Base-by-base conservation (phyloP, 2,797 vertebrate genomes). In the Astyanax mexicanus region DNA sequence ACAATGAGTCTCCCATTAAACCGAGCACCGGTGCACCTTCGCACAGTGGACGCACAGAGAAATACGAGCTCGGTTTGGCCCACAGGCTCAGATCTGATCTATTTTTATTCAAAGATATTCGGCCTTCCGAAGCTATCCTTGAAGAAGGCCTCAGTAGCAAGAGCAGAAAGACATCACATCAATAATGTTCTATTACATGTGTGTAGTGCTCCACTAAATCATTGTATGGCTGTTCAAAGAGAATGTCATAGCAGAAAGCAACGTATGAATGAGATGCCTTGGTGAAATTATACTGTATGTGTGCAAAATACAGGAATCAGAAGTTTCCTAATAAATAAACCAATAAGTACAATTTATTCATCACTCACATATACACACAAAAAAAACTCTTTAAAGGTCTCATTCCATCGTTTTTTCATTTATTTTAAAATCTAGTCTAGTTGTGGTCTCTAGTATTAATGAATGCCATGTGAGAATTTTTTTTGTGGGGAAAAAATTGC, bases 1-100 rank as follows among this genome's bases (percentile, higher is more conserved):
- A 88, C 87, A 90, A 89, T 86, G 85, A 82, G 86, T 88, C 87
- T 86, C 87, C 85, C 70, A 84, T 88, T 87, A 88, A 86, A 86
- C 81, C 78, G 73, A 52, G 60, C 60, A 62, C 29, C 45, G 69
- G 21, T 23, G 6, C 62, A 62, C 64, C 69, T 79, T 54, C 77
- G 57, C 51, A 61, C 32, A 49, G 23, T 29, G 47, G 42, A 72
- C n/a, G n/a, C n/a, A n/a, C 74, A 49, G 68, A 81, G 51, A 67
- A 66, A 70, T 70, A 54, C 49, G 25, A 32, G 52, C 37, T 73
- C 23, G 37, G 3, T 1, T n/a, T 32, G 38, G 35, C 55, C 42
- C 67, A 13, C 67, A 66, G 65, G 35, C 52, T 51, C 29, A 3
- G 27, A 67, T 17, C 65, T 37, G 35, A 54, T 68, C 69, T 71